A percentile compares a stretch with the other conserved stretches of the same genome.
phyloP scores from a whole-genome alignment of 2,797 vertebrate genomes.

The Parauchenoglanis punctatus region DNA sequence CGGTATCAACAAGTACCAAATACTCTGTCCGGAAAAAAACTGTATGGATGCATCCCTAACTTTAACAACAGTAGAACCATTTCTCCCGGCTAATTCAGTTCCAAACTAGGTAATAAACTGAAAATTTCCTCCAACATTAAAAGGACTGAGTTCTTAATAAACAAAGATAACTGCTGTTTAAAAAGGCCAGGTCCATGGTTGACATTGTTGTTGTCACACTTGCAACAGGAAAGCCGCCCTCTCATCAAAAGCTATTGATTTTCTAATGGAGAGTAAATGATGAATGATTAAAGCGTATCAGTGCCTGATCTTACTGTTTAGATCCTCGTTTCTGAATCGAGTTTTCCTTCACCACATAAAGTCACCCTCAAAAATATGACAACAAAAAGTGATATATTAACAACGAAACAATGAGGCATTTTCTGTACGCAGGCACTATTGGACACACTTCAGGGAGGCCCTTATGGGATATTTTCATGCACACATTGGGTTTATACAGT shows the following conservation, averaged over 20 bases:
- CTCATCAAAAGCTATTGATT: constrained; percentile 84
- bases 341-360: constrained; percentile 73
- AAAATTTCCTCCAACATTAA: constrained; percentile 74
- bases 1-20: not conserved
- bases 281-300: constrained; percentile 82
- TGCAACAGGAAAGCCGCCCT: constrained; percentile 78
- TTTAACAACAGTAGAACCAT: not conserved
- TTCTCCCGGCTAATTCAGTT: not conserved
- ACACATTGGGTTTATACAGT: constrained; percentile 24
- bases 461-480: not conserved
- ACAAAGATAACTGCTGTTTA: constrained; percentile 76
- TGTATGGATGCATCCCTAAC: not conserved
- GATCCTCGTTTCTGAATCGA: constrained; percentile 77
- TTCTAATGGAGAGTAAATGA: constrained; percentile 80
- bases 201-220: constrained; percentile 80
- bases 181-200: constrained; percentile 78
- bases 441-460: constrained; percentile 14
- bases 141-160: constrained; percentile 72
- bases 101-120: constrained; percentile 1
- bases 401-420: constrained; percentile 48
- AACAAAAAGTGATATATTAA: constrained; percentile 65
- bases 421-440: not conserved
- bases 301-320: constrained; percentile 79
- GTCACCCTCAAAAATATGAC: constrained; percentile 72
- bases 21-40: not conserved